Evolutionary conservation across 2,113 vertebrate genomes (phyloP), one percentile per base, ranked within the genome.

Genomic region (Meleagris gallopavo): DNA sequence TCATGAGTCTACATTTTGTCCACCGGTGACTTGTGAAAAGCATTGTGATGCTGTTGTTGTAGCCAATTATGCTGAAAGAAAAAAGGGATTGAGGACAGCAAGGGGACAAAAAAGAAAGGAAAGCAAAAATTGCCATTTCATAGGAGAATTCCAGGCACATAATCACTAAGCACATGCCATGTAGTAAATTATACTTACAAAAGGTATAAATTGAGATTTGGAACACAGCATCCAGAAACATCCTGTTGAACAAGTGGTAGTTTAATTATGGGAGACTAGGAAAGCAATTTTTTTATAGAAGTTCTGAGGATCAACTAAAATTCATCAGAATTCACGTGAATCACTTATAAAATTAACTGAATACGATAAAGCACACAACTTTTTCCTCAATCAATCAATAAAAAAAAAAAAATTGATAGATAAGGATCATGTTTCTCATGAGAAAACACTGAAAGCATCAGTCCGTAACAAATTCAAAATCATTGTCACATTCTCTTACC

Each of bases 271-370:
- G 38, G 11, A 29, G 34, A 66, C 87, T 69, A 54, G 41, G 85
- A 71, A 65, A 15, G 71, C 11, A 62, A 70, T 17, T 93, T 96
- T 75, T 80, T 54, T 19, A 69, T 12, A 10, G 66, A 93, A 48
- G 38, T 82, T 46, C 81, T 69, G 70, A 77, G 57, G 85, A 88
- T 78, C 64, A 80, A 89, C 83, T 85, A 48, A 60, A 62, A 71
- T 80, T 94, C 40, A 34, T 57, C 32, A 67, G 16, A 25, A 24
- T 82, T 77, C 29, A n/a, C 1, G 2, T 52, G 25, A 67, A 67
- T 46, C 76, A 57, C 45, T 67, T 64, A 57, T 21, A 29, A 46
- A 5, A 70, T 5, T 84, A 61, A 80, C 27, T 41, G 6, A 41
- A 71, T 2, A 71, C 2, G 17, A 43, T 78, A 88, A 54, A 36